Evolutionary conservation across 2,797 vertebrate genomes (phyloP).

Genomic region (Oryzias sinensis): DNA sequence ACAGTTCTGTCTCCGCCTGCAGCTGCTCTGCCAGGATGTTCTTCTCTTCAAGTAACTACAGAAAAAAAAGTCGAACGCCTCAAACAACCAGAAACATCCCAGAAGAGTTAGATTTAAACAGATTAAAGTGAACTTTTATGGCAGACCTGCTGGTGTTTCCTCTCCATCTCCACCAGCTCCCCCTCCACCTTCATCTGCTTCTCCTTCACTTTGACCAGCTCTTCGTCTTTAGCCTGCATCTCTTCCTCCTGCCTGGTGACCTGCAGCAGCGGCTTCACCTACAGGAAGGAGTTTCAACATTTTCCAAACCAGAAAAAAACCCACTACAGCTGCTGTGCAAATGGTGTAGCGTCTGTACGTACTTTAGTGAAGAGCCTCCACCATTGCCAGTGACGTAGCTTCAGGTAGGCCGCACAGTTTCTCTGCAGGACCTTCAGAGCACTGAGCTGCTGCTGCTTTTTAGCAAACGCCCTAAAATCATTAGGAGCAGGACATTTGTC

Average conservation of each 20-base stretch:
- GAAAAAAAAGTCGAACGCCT: neutral
- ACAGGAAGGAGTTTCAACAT: conserved; percentile 10
- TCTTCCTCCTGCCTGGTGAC: conserved; percentile 98
- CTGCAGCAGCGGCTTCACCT: conserved; percentile 98
- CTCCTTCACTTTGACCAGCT: conserved; percentile 96
- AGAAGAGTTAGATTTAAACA: neutral
- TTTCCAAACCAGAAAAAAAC: neutral
- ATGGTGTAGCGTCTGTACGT: neutral
- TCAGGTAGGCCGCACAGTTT: conserved; percentile 95
- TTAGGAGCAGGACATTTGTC: conserved; percentile 26
- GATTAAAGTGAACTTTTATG: rapidly evolving
- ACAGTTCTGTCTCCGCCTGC: conserved; percentile 97
- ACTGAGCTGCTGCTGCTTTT: conserved; percentile 97
- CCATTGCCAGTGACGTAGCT: conserved; percentile 98
- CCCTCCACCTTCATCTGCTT: conserved; percentile 93
- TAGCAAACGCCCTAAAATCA: conserved; percentile 87
- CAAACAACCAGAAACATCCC: neutral
- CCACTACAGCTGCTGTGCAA: too few relatives aligned
- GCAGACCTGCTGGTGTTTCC: conserved; percentile 93
- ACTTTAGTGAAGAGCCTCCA: conserved; percentile 99
- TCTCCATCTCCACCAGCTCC: conserved; percentile 95
- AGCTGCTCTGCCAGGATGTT: conserved; percentile 97
- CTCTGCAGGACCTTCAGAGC: conserved; percentile 95
- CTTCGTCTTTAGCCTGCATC: conserved; percentile 96
- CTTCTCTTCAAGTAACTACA: conserved; percentile 92